phyloP scores from a whole-genome alignment of 2,113 vertebrate genomes.

The Edolisoma coerulescens region DNA sequence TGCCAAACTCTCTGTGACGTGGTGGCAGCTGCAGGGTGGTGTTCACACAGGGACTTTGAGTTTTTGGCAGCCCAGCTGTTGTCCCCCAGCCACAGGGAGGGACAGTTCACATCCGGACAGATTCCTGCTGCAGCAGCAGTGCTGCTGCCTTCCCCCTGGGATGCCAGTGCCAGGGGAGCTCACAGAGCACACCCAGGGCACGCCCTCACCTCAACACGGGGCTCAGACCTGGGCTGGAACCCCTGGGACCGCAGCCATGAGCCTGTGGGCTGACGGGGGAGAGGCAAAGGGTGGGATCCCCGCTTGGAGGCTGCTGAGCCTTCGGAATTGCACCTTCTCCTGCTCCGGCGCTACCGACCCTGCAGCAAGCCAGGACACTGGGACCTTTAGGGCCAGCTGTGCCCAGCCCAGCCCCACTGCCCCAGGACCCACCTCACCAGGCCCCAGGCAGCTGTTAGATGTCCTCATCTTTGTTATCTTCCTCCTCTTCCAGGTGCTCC shows the following conservation, averaged over 20 bases:
- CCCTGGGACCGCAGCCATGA: background rate
- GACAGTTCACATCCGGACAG: background rate
- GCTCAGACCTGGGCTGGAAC: background rate
- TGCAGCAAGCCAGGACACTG: background rate
- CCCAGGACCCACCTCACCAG: background rate
- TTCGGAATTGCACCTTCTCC: background rate
- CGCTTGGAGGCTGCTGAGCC: background rate
- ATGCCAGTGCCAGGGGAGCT: background rate
- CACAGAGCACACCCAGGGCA: background rate
- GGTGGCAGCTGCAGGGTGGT: background rate
- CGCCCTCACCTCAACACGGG: rapidly evolving
- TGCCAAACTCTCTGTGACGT: background rate
- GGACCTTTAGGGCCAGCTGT: background rate
- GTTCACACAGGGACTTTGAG: background rate
- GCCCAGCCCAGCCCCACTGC: background rate
- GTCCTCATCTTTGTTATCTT: conserved; percentile 39
- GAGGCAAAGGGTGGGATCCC: background rate
- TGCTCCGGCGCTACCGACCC: rapidly evolving
- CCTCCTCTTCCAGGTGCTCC: conserved; percentile 84
- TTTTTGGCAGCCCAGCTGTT: background rate
- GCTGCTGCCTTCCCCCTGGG: background rate
- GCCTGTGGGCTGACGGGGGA: background rate
- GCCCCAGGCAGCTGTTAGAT: background rate
- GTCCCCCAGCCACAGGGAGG: background rate
- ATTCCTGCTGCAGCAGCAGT: background rate